Percentiles rank a stretch among this genome's conserved stretches.
Conservation (phyloP, 2,113 vertebrate species). For the Haemorhous mexicanus region DNA sequence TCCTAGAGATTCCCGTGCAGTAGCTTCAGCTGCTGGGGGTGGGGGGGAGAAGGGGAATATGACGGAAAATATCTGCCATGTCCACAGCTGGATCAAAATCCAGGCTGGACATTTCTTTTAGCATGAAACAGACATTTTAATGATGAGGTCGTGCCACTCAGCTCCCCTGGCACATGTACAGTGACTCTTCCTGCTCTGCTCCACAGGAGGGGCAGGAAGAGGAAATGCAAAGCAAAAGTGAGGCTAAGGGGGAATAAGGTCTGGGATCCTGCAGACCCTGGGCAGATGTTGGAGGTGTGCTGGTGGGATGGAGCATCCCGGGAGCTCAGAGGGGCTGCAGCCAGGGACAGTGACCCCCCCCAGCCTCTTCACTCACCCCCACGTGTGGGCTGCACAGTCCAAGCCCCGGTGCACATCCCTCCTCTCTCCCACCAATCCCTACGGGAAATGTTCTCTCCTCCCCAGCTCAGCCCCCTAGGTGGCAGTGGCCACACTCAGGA, state of each 20-base stretch:
- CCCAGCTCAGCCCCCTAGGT: not conserved
- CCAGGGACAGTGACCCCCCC: fast-evolving
- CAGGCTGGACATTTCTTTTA: not conserved
- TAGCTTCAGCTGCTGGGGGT: fast-evolving
- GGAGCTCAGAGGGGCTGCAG: not conserved
- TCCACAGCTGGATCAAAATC: not conserved
- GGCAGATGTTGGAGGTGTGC: not conserved
- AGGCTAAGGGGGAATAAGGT: fast-evolving
- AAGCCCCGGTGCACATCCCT: not conserved
- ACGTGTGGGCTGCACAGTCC: fast-evolving
- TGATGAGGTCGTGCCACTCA: fast-evolving
- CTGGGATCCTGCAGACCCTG: fast-evolving
- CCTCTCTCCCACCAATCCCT: fast-evolving
- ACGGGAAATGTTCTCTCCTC: fast-evolving
- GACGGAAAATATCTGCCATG: not conserved
- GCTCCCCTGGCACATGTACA: fast-evolving
- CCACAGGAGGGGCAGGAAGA: not conserved
- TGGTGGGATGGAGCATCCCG: not conserved
- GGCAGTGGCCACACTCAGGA: not conserved
- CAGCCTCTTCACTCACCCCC: not conserved
- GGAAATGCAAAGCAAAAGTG: not conserved
- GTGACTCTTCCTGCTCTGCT: not conserved
- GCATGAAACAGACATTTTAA: not conserved
- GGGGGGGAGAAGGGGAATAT: too few relatives aligned
- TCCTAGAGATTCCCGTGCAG: not conserved